A percentile compares a stretch with the other conserved stretches of the same genome.
Evolutionary conservation across 64 coral and sea anemone species (phyloP).

Genomic region (Platygyra sinensis): DNA sequence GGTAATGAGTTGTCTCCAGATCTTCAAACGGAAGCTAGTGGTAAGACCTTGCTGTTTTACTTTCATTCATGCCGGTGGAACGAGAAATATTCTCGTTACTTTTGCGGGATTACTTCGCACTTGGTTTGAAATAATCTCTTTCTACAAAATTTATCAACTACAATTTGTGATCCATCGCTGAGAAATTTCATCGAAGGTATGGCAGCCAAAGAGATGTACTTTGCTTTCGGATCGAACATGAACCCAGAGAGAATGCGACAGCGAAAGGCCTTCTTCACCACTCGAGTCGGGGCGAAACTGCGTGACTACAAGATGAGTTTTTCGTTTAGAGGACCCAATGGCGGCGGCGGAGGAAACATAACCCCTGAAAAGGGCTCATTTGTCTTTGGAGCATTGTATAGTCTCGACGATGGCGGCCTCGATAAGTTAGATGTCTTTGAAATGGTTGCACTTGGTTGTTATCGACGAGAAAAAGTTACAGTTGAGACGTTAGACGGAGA

Average conservation of each 20-base stretch:
- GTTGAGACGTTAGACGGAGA: conserved; percentile 52
- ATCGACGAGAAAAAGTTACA: conserved; percentile 55
- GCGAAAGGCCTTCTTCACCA: conserved; percentile 67
- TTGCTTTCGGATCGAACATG: conserved; percentile 88
- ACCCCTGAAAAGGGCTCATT: conserved; percentile 19
- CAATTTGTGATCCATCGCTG: too few species aligned
- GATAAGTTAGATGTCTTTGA: conserved; percentile 81
- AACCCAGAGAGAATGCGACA: conserved; percentile 73
- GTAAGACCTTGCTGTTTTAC: too few species aligned
- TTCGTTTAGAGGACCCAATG: conserved; percentile 37
- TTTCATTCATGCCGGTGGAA: too few species aligned
- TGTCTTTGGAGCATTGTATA: conserved; percentile 77
- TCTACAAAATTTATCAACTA: too few species aligned
- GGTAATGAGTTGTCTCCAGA: too few species aligned
- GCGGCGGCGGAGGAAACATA: conserved; percentile 53
- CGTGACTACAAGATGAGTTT: conserved; percentile 57
- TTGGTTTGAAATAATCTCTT: too few species aligned
- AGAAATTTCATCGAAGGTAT: not conserved
- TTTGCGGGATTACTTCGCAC: too few species aligned
- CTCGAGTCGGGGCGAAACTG: conserved; percentile 52
- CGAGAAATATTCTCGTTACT: too few species aligned
- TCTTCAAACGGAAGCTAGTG: too few species aligned
- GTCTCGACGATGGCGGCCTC: conserved; percentile 68
- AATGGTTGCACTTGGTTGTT: conserved; percentile 49
- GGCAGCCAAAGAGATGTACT: conserved; percentile 53